Conservation (phyloP, 2,888 invertebrate genomes). For the Pyrgus malvae region DNA sequence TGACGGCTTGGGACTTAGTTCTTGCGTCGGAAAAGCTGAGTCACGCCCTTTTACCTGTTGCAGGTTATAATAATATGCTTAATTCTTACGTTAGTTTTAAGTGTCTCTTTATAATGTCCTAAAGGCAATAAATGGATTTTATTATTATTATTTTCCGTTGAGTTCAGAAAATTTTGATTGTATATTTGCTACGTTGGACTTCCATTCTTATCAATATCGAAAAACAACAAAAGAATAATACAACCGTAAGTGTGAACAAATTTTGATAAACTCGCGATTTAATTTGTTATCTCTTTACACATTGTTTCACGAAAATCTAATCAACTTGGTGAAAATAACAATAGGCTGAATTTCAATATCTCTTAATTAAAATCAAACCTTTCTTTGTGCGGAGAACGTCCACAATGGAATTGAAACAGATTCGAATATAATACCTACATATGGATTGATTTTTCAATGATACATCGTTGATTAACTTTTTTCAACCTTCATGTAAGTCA, state of each 20-base stretch:
- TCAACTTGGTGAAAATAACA: slow-evolving; percentile 67
- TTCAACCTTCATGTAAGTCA: neutral
- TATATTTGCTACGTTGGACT: too few relatives aligned
- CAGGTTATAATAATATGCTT: too few relatives aligned
- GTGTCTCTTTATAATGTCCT: too few relatives aligned
- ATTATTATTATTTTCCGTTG: too few relatives aligned
- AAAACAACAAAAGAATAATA: too few relatives aligned
- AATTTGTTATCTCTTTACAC: slow-evolving; percentile 69
- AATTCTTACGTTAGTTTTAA: too few relatives aligned
- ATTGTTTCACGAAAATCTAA: slow-evolving; percentile 72
- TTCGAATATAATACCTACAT: slow-evolving; percentile 18
- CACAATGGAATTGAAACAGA: slow-evolving; percentile 18
- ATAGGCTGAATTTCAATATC: slow-evolving; percentile 63
- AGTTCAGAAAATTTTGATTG: too few relatives aligned
- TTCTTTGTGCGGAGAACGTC: slow-evolving; percentile 32
- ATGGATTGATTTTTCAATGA: neutral
- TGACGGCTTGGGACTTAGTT: too few relatives aligned
- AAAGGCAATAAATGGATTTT: too few relatives aligned
- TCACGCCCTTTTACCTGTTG: too few relatives aligned
- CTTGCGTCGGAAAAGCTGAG: too few relatives aligned
- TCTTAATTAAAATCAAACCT: slow-evolving; percentile 75
- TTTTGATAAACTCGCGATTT: slow-evolving; percentile 59
- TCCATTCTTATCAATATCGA: too few relatives aligned
- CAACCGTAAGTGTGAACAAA: slow-evolving; percentile 42
- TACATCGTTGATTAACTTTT: slow-evolving; percentile 16